A percentile compares a stretch with the other conserved stretches of the same genome.
These are phyloP conservation scores for Gallinago undulata DNA, from an alignment of 2,113 vertebrate species.

Conservation along the genomic window DNA sequence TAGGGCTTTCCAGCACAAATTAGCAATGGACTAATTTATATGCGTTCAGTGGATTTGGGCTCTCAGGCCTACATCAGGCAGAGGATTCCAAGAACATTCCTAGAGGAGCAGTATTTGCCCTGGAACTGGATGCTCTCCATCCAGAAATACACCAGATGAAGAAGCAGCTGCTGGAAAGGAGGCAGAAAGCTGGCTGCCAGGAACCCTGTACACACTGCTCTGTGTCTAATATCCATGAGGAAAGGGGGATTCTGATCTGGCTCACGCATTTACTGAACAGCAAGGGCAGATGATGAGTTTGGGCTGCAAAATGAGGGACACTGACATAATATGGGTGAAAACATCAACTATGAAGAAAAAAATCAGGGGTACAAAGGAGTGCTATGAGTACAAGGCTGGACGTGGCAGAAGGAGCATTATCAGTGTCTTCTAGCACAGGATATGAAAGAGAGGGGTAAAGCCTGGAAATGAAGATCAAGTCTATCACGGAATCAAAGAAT, in stretches of 20 bases:
- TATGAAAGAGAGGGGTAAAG: not conserved
- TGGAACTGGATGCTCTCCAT: not conserved
- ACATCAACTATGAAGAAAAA: not conserved
- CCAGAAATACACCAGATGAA: constrained; percentile 40
- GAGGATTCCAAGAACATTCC: constrained; percentile 45
- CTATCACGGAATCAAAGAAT: not conserved
- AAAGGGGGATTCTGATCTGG: not conserved
- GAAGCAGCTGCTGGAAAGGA: constrained; percentile 45
- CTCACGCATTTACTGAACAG: not conserved
- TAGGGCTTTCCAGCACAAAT: not conserved
- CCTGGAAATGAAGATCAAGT: not conserved
- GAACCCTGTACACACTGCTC: not conserved
- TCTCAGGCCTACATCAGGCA: not conserved
- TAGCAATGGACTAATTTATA: constrained; percentile 12
- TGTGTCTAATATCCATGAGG: not conserved
- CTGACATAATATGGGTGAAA: not conserved
- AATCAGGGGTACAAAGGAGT: not conserved
- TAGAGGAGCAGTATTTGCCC: constrained; percentile 35
- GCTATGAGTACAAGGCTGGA: not conserved
- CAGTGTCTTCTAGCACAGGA: not conserved
- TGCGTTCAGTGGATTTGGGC: not conserved
- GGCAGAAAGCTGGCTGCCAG: not conserved
- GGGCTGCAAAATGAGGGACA: not conserved
- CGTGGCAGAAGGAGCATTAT: not conserved
- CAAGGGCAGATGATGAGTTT: not conserved